These are phyloP conservation scores for Lagodon rhomboides DNA, from an alignment of 2,797 vertebrate genomes.

Conservation along the genomic window DNA sequence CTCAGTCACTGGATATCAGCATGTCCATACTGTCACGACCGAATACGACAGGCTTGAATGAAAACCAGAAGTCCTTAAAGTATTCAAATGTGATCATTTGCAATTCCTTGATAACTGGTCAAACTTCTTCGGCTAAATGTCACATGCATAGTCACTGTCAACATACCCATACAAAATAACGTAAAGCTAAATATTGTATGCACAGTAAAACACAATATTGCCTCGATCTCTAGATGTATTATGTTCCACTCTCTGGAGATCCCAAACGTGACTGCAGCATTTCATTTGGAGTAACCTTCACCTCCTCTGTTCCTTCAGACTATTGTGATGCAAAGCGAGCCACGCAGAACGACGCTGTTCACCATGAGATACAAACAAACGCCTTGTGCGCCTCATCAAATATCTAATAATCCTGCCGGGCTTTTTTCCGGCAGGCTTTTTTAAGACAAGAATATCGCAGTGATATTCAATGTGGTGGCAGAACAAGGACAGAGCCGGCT, in stretches of 20 bases:
- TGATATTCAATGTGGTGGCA: neutral
- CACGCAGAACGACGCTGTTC: neutral
- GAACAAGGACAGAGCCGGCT: slow-evolving; percentile 1
- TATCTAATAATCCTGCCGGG: slow-evolving; percentile 16
- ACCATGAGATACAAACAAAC: slow-evolving; percentile 17
- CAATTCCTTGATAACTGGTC: too few relatives aligned
- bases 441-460: neutral
- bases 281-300: slow-evolving; percentile 13
- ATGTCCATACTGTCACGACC: too few relatives aligned
- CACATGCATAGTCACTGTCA: too few relatives aligned
- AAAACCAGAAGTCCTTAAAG: neutral
- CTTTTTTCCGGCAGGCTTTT: neutral
- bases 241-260: neutral
- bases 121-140: neutral
- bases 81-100: neutral
- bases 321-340: neutral
- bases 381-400: slow-evolving; percentile 12
- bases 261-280: neutral
- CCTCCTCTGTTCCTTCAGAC: neutral
- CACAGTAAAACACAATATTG: neutral
- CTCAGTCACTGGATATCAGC: too few relatives aligned
- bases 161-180: neutral
- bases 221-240: neutral
- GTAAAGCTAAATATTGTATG: neutral
- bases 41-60: too few relatives aligned